A percentile compares a stretch with the other conserved stretches of the same genome.
Evolutionary conservation across 2,113 vertebrate genomes (phyloP).

Genomic region (Oceanodroma tethys): DNA sequence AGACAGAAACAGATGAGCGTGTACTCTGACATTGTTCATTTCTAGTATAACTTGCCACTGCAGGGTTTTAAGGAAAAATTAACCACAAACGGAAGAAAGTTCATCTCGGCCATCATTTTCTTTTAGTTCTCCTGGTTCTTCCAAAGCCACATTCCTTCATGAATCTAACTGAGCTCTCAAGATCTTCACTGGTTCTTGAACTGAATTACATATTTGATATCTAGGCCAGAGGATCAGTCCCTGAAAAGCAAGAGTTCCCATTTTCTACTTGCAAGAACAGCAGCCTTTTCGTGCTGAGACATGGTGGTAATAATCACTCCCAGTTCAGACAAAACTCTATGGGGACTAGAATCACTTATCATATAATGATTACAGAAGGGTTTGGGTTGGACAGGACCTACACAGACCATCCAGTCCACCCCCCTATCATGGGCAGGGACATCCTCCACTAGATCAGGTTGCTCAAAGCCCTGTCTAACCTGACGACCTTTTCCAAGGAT

Average conservation of each 20-base stretch:
- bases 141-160: neutral
- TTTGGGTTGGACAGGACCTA: neutral
- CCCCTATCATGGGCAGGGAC: neutral
- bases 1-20: neutral
- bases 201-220: neutral
- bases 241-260: neutral
- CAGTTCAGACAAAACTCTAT: neutral
- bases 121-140: neutral
- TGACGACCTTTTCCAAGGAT: neutral
- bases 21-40: neutral
- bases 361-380: neutral
- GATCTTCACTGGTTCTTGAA: neutral
- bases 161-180: neutral
- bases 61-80: neutral
- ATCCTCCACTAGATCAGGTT: neutral
- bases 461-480: neutral
- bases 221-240: neutral
- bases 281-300: neutral
- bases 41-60: neutral
- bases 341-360: neutral
- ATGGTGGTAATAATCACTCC: accelerated
- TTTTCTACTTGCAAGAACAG: neutral
- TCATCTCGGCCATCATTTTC: neutral
- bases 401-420: neutral
- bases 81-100: neutral